These are phyloP conservation scores for Rapana venosa DNA, from an alignment of 2,888 invertebrate genomes.

Conservation along the genomic window DNA sequence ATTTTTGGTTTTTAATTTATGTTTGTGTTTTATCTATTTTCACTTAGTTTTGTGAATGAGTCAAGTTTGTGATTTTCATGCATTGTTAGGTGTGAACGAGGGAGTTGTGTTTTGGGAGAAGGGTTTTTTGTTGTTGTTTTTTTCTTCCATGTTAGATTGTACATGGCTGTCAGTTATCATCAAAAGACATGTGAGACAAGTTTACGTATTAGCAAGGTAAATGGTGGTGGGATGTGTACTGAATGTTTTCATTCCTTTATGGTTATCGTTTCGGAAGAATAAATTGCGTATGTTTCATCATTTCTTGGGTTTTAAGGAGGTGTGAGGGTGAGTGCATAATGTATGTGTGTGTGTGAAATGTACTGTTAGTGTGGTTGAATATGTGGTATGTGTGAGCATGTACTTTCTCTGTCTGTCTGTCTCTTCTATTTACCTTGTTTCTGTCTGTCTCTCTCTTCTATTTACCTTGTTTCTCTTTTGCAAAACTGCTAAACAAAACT, in stretches of 20 bases:
- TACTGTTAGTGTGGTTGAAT: no score
- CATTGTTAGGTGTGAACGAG: no score
- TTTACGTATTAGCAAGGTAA: neutral
- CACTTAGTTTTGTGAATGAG: neutral
- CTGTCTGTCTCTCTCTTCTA: neutral
- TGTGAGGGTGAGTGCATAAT: neutral
- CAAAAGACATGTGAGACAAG: neutral
- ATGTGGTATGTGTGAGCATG: no score
- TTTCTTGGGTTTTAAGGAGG: neutral
- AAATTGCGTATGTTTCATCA: conserved; percentile 2
- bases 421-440: no score
- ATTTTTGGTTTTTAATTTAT: neutral
- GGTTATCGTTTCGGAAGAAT: neutral
- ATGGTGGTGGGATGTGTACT: neutral
- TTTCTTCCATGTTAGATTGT: no score
- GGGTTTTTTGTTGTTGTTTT: no score
- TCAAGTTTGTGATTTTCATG: no score
- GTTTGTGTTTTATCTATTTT: neutral
- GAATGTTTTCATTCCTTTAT: conserved; percentile 14
- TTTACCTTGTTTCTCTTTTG: neutral
- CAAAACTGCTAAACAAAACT: neutral
- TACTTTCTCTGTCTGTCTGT: no score
- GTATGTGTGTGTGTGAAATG: neutral
- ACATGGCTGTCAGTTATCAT: no score
- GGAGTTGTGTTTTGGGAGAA: no score